Evolutionary conservation across 2,888 invertebrate species (phyloP), one percentile per base, ranked within the genome.

Genomic region (Adineta ricciae): DNA sequence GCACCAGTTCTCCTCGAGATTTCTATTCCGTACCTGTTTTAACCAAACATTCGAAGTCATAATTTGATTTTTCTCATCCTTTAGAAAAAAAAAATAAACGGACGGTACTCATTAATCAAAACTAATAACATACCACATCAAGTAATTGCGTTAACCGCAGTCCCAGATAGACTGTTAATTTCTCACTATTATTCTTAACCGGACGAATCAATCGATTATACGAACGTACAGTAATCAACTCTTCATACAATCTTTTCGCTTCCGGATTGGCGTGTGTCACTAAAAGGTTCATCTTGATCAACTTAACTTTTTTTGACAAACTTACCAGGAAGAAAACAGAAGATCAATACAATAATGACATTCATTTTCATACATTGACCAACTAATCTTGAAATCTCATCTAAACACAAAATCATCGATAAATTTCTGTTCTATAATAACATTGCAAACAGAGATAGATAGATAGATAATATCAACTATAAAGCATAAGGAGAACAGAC

Each of bases 41-140:
- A 97, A 95, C 97, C 96, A 97, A 88, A 97, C 95, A 92, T 96
- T 97, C 90, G 96, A 96, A 90, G 96, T 96, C 95, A 97, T 96
- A 90, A 97, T 96, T 93, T 97, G 96, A 93, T 95, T 96, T 52
- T 84, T 86, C 64, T 86, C 86, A 36, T 86, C 84, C 86, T 86
- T 54, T n/a, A 36, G 27, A 38, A 32, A 78, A 50, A 49, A 19
- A 84, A 21, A 54, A 54, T 36, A 14, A n/a, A 38, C 32, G 41
- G n/a, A n/a, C n/a, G n/a, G n/a, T n/a, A n/a, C 2, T 14, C 27
- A 41, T 2, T 14, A 1, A 54, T 24, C 38, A 11, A 83, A 32
- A 50, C 11, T 2, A 41, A 52, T 85, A 36, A 78, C 83, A 56
- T 83, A 86, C 86, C 3, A 86, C 84, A 52, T 86, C 84, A 8